Evolutionary conservation across 2,888 invertebrate species (phyloP), one percentile per base, ranked within the genome.

Genomic region (Proisotoma minuta): DNA sequence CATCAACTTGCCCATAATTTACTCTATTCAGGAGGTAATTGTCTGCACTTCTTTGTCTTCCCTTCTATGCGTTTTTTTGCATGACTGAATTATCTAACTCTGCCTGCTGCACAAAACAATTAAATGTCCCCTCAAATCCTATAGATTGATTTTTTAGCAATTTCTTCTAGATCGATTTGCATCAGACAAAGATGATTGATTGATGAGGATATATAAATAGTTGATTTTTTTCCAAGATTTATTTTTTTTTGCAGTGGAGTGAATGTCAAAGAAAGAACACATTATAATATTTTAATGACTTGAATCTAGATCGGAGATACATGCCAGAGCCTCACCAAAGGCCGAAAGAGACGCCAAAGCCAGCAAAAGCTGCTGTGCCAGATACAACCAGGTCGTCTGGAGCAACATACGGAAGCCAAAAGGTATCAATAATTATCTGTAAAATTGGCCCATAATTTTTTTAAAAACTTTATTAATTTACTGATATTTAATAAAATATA

Each of bases 1-100:
- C 85, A 86, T 54, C 85, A 87, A 79, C 82, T 91, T 78, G 91
- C 89, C 73, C 88, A 91, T 81, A 89, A 89, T 82, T 85, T 91
- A 81, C 83, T 92, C 76, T 87, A 91, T 82, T 91, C 91, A 74
- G 91, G 91, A 80, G 82, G 82, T 82, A 79, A 76, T 74, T 66
- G 60, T 70, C 65, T 47, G 40, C 49, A 48, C 43, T 34, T 62
- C 40, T 52, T 29, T 52, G 12, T 58, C n/a, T 34, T 34, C 15
- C 34, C 34, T 8, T 15, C 15, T 34, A 10, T 34, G 34, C 34
- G 15, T 34, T 15, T 34, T 34, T 34, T 10, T 10, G 34, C 34
- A 34, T 34, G 34, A 34, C n/a, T n/a, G n/a, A n/a, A n/a, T n/a
- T n/a, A n/a, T n/a, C n/a, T n/a, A n/a, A n/a, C n/a, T n/a, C n/a